Evolutionary conservation across 2,113 vertebrate genomes (phyloP).

Genomic region (Mungos mungo): DNA sequence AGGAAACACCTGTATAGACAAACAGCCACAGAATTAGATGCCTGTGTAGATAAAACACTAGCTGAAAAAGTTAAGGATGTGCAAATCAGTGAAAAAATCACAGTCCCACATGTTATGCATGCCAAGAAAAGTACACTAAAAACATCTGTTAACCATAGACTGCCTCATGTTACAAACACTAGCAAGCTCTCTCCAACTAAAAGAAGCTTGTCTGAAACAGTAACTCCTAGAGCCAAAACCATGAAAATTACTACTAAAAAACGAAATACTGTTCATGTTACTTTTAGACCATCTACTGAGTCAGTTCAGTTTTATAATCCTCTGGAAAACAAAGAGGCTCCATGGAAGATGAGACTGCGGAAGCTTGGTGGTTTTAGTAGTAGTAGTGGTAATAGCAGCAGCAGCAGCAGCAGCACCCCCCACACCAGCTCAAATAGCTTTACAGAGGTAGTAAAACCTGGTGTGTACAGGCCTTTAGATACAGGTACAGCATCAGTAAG

Average conservation of each 20-base stretch:
- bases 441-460: slow-evolving; percentile 85
- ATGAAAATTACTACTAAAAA: slow-evolving; percentile 90
- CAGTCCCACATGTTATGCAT: slow-evolving; percentile 78
- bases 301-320: slow-evolving; percentile 98
- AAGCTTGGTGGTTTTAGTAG: slow-evolving; percentile 94
- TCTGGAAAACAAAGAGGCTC: slow-evolving; percentile 95
- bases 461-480: slow-evolving; percentile 87
- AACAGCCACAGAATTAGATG: slow-evolving; percentile 85
- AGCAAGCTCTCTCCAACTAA: slow-evolving; percentile 88
- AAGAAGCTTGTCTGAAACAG: slow-evolving; percentile 88
- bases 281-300: slow-evolving; percentile 97
- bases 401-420: slow-evolving; percentile 79
- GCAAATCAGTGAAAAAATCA: slow-evolving; percentile 83
- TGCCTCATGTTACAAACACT: slow-evolving; percentile 80
- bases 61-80: slow-evolving; percentile 81
- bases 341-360: slow-evolving; percentile 95
- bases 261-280: slow-evolving; percentile 93
- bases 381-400: slow-evolving; percentile 72
- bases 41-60: slow-evolving; percentile 80
- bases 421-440: slow-evolving; percentile 84
- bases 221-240: slow-evolving; percentile 88
- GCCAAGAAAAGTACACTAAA: slow-evolving; percentile 87
- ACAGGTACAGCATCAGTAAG: slow-evolving; percentile 75
- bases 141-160: slow-evolving; percentile 83
- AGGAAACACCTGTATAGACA: slow-evolving; percentile 86